A percentile compares a stretch with the other conserved stretches of the same genome.
Conservation (phyloP, 2,888 invertebrate species). For the Diaphora mendica region DNA sequence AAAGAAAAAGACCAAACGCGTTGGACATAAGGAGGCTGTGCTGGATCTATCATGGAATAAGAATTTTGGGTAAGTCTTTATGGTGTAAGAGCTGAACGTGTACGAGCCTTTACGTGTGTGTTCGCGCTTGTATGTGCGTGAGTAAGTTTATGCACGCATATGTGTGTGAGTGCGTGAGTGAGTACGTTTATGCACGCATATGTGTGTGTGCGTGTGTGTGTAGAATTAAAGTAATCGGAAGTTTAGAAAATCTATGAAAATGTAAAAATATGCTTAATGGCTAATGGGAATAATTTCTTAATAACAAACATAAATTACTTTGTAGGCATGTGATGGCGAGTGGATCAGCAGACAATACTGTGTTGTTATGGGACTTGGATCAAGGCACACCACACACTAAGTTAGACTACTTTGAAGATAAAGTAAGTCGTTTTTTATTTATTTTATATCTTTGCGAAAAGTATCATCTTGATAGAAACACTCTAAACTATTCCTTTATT, state of each 20-base stretch:
- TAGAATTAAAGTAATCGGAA: too few relatives aligned
- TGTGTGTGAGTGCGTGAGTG: background rate
- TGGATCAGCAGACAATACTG: conserved; percentile 95
- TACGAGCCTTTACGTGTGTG: background rate
- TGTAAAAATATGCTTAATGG: background rate
- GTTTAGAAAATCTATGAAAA: too few relatives aligned
- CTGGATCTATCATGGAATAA: conserved; percentile 96
- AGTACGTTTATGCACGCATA: background rate
- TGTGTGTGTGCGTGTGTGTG: too few relatives aligned
- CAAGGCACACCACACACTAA: conserved; percentile 91
- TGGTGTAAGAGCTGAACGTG: background rate
- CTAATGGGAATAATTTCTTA: background rate
- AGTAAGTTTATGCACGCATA: background rate
- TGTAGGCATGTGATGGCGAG: conserved; percentile 95
- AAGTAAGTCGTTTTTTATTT: conserved; percentile 77
- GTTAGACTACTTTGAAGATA: conserved; percentile 91
- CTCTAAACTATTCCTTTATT: too few relatives aligned
- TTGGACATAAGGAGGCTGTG: conserved; percentile 96
- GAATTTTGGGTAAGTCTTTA: conserved; percentile 86
- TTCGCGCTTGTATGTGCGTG: background rate
- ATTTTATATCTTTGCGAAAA: too few relatives aligned
- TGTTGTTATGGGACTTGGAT: conserved; percentile 97
- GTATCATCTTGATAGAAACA: too few relatives aligned
- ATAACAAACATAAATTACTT: conserved; percentile 14
- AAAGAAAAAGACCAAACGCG: conserved; percentile 89